Base-by-base conservation (phyloP, 2,113 vertebrate genomes). In the Halichoerus grypus region DNA sequence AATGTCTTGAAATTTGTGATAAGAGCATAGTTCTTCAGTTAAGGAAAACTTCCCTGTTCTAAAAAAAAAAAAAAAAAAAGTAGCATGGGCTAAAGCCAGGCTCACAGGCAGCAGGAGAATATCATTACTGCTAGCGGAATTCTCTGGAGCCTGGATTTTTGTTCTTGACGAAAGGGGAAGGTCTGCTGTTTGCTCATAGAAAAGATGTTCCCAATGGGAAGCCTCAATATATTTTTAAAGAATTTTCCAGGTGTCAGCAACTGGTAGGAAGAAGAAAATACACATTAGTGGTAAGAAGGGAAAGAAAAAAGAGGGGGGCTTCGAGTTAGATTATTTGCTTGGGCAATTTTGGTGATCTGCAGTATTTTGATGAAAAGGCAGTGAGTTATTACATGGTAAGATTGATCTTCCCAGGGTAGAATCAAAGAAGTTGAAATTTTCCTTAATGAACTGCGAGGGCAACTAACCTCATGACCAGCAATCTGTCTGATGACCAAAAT, bases 301-400 rank as follows among this genome's bases (percentile, higher is more conserved):
- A 86, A 31, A 26, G 11, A 31, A 10, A 31, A 65, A 22, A 55
- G 1, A 6, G 21, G 42, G 7, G 7, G 24, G 3, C 63, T 80
- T 85, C 7, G 2, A 63, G 31, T 51, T 59, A 36, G 0, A 33
- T n/a, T 8, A 15, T 51, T 90, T 16, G 16, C 21, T 90, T 86
- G 87, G 91, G 67, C 24, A 26, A 6, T 53, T 84, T 82, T 94
- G 85, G 49, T 76, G 74, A 96, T 82, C 69, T 95, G 59, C 2
- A 21, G 31, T 53, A 74, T 85, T 97, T 96, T 92, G 39, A 28
- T 91, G 92, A 97, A 92, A 90, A 89, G 59, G 28, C 90, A 85
- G 1, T 59, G 22, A 92, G 92, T 88, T 95, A 3, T 0, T 95
- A 2, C 0, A 26, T 0, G 1, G 46, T 14, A 53, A 77, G 42